Evolutionary conservation across 2,797 vertebrate genomes (phyloP).

Genomic region (Brachyrhaphis roseni): DNA sequence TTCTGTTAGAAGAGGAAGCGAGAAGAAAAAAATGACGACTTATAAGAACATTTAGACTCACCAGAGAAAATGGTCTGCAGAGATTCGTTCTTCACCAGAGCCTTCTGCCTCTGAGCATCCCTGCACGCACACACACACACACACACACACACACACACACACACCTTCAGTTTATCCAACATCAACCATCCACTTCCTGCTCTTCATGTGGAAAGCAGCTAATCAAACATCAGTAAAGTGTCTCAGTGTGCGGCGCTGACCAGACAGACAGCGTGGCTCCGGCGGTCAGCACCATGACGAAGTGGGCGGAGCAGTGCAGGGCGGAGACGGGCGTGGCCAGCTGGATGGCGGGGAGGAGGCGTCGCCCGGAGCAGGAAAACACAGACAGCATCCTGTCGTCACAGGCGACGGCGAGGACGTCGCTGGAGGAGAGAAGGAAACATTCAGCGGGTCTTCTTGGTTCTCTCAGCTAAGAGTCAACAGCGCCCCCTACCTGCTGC

Average conservation of each 20-base stretch:
- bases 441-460: not conserved
- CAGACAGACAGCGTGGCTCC: constrained; percentile 92
- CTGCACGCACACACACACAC: constrained; percentile 63
- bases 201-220: not conserved
- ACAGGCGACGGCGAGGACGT: constrained; percentile 90
- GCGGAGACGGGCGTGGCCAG: constrained; percentile 88
- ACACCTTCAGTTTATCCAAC: not conserved
- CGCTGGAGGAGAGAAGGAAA: constrained; percentile 70
- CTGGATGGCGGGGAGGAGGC: constrained; percentile 92
- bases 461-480: not conserved
- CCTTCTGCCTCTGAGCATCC: constrained; percentile 91
- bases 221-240: not conserved
- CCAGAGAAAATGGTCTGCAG: constrained; percentile 91
- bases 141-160: constrained; percentile 8
- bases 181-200: not conserved
- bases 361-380: constrained; percentile 92
- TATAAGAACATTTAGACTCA: constrained; percentile 51
- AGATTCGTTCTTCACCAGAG: constrained; percentile 93
- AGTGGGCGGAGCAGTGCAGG: constrained; percentile 91
- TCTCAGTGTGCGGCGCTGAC: constrained; percentile 73
- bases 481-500: constrained; percentile 85
- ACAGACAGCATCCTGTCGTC: constrained; percentile 92
- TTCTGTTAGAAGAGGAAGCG: too few relatives aligned
- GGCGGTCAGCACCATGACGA: constrained; percentile 92
- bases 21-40: too few relatives aligned